Base-by-base conservation (phyloP, 2,797 vertebrate genomes). In the Platyrinchus mystaceus region DNA sequence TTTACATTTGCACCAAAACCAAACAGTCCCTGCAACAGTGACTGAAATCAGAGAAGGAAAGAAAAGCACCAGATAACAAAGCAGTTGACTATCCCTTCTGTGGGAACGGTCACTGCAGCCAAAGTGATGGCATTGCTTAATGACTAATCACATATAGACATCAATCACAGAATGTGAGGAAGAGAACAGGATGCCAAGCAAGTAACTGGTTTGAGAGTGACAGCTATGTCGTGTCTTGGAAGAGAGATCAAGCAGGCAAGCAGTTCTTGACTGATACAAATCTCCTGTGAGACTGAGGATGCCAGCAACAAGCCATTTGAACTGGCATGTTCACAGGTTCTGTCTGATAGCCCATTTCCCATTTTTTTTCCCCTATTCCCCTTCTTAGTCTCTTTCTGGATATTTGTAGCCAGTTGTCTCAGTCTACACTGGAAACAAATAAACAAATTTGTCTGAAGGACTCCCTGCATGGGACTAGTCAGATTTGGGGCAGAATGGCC, bases 231-330 rank as follows among this genome's bases (percentile, higher is more conserved):
- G 55, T 90, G 80, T 34, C 1, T 2, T 93, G 73, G 64, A 94
- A 78, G 18, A 74, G 59, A 36, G 14, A 83, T 64, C 46, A 76
- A 7, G 4, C 47, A 89, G 55, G 24, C 46, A 83, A 91, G 56
- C 69, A 85, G 75, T 55, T 95, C 81, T 66, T 84, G 76, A 94
- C 39, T 79, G 91, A 93, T 67, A 92, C 50, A 36, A 22, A 30
- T 66, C 77, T 86, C 70, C 67, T 79, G 50, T 6, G 6, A 78
- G 49, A 91, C 44, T 5, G 7, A 69, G 52, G 53, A 71, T 74
- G 56, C 27, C 75, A 86, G 44, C 46, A 89, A 89, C 3, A 24
- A 93, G 49, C n/a, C 44, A 41, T 87, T 69, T 85, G 49, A 91
- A 88, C 52, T 62, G 70, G n/a, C 39, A 44, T 6, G 14, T 67